These are phyloP conservation scores for Euwallacea similis DNA, from an alignment of 1,140 invertebrate species.

Conservation along the genomic window DNA sequence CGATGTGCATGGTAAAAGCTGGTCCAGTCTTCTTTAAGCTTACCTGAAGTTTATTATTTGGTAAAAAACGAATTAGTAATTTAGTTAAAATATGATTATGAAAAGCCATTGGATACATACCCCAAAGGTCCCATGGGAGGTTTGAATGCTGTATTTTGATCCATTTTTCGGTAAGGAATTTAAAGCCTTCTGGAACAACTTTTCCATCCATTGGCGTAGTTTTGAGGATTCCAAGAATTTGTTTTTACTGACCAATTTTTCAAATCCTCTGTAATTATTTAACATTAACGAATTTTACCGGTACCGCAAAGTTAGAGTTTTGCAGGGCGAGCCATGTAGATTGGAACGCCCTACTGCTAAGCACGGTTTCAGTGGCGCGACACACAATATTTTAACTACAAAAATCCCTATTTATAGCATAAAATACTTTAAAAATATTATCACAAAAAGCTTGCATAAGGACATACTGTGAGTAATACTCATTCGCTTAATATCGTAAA, in stretches of 20 bases:
- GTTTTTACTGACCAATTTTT: constrained; percentile 19
- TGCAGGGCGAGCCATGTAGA: too few relatives aligned
- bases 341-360: too few relatives aligned
- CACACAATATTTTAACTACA: too few relatives aligned
- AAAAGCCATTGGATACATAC: neutral
- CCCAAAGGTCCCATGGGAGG: neutral
- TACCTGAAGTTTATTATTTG: constrained; percentile 10
- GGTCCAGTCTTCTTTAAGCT: constrained; percentile 35
- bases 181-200: constrained; percentile 9
- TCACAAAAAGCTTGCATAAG: too few relatives aligned
- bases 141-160: neutral
- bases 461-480: too few relatives aligned
- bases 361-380: too few relatives aligned
- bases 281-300: too few relatives aligned
- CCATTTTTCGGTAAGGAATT: constrained; percentile 14
- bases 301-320: too few relatives aligned
- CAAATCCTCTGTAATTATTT: constrained; percentile 18
- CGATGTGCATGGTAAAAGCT: constrained; percentile 45
- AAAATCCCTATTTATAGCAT: too few relatives aligned
- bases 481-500: too few relatives aligned
- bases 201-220: constrained; percentile 31
- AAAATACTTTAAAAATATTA: too few relatives aligned
- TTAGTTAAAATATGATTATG: neutral
- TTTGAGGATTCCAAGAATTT: constrained; percentile 17
- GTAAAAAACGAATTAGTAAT: neutral